These are phyloP conservation scores for Tauraco hartlaubi DNA, from an alignment of 2,797 vertebrate genomes.

Conservation along the genomic window DNA sequence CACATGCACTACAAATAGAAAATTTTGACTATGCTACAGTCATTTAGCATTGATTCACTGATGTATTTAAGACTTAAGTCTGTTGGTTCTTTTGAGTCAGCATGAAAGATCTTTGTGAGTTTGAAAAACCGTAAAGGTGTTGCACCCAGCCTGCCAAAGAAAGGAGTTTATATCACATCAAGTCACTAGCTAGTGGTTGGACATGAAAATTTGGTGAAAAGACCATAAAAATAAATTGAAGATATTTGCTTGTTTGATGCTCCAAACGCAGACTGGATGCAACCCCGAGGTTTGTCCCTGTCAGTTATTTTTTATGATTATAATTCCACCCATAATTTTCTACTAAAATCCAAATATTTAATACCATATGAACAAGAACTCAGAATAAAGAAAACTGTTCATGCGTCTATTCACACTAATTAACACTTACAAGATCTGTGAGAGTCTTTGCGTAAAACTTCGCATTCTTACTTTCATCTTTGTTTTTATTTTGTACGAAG, in stretches of 20 bases:
- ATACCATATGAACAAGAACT: background rate
- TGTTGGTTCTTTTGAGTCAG: background rate
- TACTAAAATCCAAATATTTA: background rate
- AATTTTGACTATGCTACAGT: background rate
- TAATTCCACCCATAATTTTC: background rate
- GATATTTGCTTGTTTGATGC: background rate
- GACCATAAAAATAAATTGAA: background rate
- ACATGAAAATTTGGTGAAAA: background rate
- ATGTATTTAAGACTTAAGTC: background rate
- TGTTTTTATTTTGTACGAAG: background rate
- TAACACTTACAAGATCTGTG: background rate
- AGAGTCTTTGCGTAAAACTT: background rate
- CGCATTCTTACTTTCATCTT: background rate
- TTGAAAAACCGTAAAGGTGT: background rate
- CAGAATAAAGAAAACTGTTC: background rate
- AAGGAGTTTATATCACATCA: background rate
- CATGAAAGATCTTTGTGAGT: background rate
- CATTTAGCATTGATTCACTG: background rate
- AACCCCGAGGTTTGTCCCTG: background rate
- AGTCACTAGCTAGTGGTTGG: background rate
- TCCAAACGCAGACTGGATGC: background rate
- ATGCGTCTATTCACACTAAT: conserved; percentile 18
- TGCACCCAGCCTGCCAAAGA: background rate
- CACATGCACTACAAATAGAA: background rate
- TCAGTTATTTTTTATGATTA: background rate